phyloP scores from a whole-genome alignment of 2,113 vertebrate species.

The Opisthocomus hoazin region DNA sequence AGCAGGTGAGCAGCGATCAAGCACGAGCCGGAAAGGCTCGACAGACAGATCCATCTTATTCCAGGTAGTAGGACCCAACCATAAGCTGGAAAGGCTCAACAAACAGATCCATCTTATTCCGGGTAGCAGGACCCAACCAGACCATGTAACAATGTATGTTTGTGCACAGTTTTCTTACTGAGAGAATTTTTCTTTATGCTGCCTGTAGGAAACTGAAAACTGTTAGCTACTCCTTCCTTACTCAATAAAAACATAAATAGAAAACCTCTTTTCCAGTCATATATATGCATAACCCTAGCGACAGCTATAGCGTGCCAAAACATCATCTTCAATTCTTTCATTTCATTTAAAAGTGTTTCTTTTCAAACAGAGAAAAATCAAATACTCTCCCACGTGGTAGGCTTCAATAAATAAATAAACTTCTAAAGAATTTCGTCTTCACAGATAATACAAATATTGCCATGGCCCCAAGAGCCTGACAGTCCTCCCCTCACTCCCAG shows the following conservation, averaged over 20 bases:
- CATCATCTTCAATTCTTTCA: not conserved
- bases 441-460: not conserved
- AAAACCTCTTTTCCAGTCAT: not conserved
- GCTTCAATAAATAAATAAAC: not conserved
- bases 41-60: not conserved
- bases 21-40: not conserved
- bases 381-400: not conserved
- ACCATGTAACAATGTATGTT: not conserved
- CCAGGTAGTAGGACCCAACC: rapidly evolving
- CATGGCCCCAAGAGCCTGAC: not conserved
- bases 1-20: not conserved
- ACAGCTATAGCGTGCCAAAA: not conserved
- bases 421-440: not conserved
- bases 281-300: not conserved
- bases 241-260: not conserved
- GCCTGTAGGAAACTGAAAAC: not conserved
- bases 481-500: not conserved
- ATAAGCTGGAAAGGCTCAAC: not conserved
- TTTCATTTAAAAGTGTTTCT: not conserved
- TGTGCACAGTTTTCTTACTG: not conserved
- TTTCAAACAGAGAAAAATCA: not conserved
- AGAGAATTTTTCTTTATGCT: not conserved
- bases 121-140: not conserved
- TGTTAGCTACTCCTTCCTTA: not conserved
- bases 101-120: not conserved